Evolutionary conservation across 2,113 vertebrate species (phyloP).

Genomic region (Hippocampus barbouri): DNA sequence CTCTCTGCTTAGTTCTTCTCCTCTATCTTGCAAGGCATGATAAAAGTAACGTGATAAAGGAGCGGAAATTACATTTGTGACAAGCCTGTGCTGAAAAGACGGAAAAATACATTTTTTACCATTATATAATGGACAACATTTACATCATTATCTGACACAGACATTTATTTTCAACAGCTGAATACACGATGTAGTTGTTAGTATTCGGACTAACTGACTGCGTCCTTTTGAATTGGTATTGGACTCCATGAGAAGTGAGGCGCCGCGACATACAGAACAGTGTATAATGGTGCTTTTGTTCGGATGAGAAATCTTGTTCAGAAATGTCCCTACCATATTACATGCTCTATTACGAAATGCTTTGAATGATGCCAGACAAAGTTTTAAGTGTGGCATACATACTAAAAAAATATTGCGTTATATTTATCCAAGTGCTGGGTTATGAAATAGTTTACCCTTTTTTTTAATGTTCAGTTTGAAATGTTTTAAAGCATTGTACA

Average conservation of each 20-base stretch:
- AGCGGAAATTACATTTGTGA: conserved; percentile 44
- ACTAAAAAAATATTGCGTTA: neutral
- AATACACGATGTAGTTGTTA: neutral
- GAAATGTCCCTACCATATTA: too few relatives aligned
- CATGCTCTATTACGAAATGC: too few relatives aligned
- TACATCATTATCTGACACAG: conserved; percentile 5
- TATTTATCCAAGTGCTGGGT: too few relatives aligned
- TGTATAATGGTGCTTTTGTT: neutral
- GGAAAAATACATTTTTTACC: conserved; percentile 10
- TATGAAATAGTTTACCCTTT: too few relatives aligned
- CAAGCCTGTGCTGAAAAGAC: conserved; percentile 25
- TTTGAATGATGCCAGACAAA: too few relatives aligned
- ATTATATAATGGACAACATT: conserved; percentile 14
- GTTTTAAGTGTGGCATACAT: conserved; percentile 20
- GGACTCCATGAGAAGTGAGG: neutral
- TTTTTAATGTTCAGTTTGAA: too few relatives aligned
- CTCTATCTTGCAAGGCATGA: conserved; percentile 22
- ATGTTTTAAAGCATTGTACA: too few relatives aligned
- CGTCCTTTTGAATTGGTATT: neutral
- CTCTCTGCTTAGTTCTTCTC: conserved; percentile 32
- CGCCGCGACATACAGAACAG: neutral
- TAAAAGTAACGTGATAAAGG: conserved; percentile 33
- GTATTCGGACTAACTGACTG: neutral
- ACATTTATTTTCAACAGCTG: neutral
- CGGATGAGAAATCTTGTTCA: too few relatives aligned